Evolutionary conservation across 2,113 vertebrate genomes (phyloP).

Genomic region (Nerophis lumbriciformis): DNA sequence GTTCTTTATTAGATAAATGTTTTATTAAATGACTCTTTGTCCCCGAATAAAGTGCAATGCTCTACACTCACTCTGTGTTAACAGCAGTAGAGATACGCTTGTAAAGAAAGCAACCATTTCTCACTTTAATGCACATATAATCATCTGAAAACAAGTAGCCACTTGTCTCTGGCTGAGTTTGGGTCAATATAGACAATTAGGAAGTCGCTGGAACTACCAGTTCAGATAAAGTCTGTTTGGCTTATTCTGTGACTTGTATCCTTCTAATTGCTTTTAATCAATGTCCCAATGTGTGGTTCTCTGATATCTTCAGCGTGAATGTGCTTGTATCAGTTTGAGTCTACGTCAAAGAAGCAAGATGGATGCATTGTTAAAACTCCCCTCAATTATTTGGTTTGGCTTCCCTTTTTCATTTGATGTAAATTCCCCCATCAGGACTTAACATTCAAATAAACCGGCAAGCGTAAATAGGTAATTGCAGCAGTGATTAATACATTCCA

Average conservation of each 20-base stretch:
- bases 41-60: not conserved
- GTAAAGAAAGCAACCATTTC: constrained; percentile 28
- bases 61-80: not conserved
- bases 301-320: not conserved
- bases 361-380: not conserved
- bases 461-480: not conserved
- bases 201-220: constrained; percentile 40
- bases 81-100: constrained; percentile 24
- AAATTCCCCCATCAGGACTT: not conserved
- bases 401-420: not conserved
- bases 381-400: not conserved
- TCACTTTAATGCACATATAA: constrained; percentile 27
- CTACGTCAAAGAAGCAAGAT: not conserved
- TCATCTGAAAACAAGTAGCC: constrained; percentile 24
- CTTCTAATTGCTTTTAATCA: constrained; percentile 43
- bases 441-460: not conserved
- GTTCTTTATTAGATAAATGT: too few species aligned
- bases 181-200: constrained; percentile 54
- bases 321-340: not conserved
- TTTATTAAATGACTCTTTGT: too few species aligned
- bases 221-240: constrained; percentile 24
- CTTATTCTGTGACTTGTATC: constrained; percentile 23
- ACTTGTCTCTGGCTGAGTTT: constrained; percentile 39
- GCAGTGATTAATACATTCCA: not conserved
- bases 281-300: constrained; percentile 15